Evolutionary conservation across 2,888 invertebrate species (phyloP), one percentile per base, ranked within the genome.

Genomic region (Apodemia hepburni): DNA sequence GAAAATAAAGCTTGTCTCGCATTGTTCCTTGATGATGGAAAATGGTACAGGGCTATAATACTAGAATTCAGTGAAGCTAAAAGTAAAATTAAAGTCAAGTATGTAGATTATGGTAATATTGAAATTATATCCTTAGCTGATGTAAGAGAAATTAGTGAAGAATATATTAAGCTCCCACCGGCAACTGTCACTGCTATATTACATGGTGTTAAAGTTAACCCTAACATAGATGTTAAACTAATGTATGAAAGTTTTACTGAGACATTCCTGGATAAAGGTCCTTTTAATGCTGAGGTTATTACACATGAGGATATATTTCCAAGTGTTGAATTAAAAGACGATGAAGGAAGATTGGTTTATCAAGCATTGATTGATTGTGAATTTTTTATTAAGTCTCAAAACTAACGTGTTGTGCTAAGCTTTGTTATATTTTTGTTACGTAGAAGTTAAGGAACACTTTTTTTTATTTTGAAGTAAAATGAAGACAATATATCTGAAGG

Each of bases 21-120:
- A 42, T 80, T 92, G 58, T 95, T 92, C 70, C 81, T 86, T 0
- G 92, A 92, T 61, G 95, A 96, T 75, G 84, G 87, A 0, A 72
- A 81, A 45, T 97, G 96, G 96, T 96, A 96, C 77, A 92, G 97
- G 65, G 96, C 95, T 0, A 75, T 89, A 15, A 92, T 97, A 61
- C 77, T 92, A 57, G 87, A 93, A 61, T 83, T 91, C 60, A 86
- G 92, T 68, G 76, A 84, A 45, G 71, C 73, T 0, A 78, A 85
- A 18, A 79, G 82, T 7, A 73, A 79, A 61, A 90, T 95, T 0
- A 92, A 92, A 72, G 94, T 97, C 0, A 86, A 91, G 68, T 97
- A 94, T 79, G 93, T 97, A 0, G 97, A 97, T 80, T 97, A 93
- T 74, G 96, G 97, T 1, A 96, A 96, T 72, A 80, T 87, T 8